Evolutionary conservation across 2,888 invertebrate genomes (phyloP), one percentile per base, ranked within the genome.

Genomic region (Escarpia spicata): DNA sequence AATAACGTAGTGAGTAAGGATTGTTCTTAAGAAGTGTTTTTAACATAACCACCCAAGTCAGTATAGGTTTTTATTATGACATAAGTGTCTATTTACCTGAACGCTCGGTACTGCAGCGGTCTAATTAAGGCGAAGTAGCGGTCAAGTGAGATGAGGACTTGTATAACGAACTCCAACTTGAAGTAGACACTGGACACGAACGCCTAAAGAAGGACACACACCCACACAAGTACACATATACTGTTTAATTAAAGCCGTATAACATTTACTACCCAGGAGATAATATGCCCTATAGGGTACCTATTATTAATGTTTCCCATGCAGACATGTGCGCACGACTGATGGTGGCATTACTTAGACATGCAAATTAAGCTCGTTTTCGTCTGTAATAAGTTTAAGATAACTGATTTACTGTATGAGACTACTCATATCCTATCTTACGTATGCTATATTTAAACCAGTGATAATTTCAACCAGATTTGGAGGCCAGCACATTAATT

Each of bases 121-220:
- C 92, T 58, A 26, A 93, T 92, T 75, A 94, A 44, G 2, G 94
- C 94, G 60, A 93, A 75, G 90, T 93, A 92, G 26, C 94, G 44
- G 92, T 94, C 94, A 43, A 92, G 43, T 6, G 93, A 92, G 9
- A 94, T 94, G n/a, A 92, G 75, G 3, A 93, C 93, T 91, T 94
- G 94, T 19, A 94, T 45, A 2, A 94, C 60, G 90, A 93, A 94
- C 92, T 92, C 91, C 44, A 93, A 43, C 44, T 93, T 93, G 10
- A 94, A 45, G 90, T 94, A 94, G 26, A 93, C 44, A 43, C 91
- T 75, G 9, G 92, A 60, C n/a, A 89, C 92, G 89, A 93, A 93
- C 44, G 92, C 92, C 92, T 94, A 93, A n/a, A 92, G 75, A 75
- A 75, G 75, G 75, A 75, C 19, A n/a, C 75, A 75, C 37, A 1